Percentiles rank a stretch among this genome's conserved stretches.
These are phyloP conservation scores for Leptinotarsa undecemlineata DNA, from an alignment of 1,140 invertebrate genomes.

Conservation along the genomic window DNA sequence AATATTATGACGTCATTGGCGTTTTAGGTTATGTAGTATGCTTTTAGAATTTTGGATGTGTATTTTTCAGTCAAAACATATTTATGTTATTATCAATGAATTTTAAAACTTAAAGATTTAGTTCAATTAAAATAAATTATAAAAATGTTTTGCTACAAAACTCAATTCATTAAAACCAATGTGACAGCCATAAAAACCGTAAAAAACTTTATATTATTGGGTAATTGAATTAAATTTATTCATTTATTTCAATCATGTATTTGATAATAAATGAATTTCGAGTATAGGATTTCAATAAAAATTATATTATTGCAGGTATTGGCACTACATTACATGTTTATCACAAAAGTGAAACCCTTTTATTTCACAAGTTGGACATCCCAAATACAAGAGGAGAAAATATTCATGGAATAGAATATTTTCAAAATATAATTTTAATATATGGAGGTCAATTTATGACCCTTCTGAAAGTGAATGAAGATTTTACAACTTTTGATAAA, in stretches of 20 bases:
- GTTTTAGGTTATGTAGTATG: too few relatives aligned
- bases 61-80: too few relatives aligned
- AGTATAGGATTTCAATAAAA: background rate
- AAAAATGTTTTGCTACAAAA: constrained; percentile 22
- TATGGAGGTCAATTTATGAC: constrained; percentile 58
- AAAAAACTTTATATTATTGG: constrained; percentile 53
- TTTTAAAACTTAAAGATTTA: too few relatives aligned
- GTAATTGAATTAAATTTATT: constrained; percentile 44
- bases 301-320: constrained; percentile 54
- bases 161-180: constrained; percentile 54
- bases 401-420: constrained; percentile 57
- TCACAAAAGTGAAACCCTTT: constrained; percentile 42
- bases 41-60: too few relatives aligned
- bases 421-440: constrained; percentile 53
- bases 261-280: too few relatives aligned
- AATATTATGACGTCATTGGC: too few relatives aligned
- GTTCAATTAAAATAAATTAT: too few relatives aligned
- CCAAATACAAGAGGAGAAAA: constrained; percentile 54
- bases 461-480: constrained; percentile 47
- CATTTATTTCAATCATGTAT: background rate
- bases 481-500: constrained; percentile 42
- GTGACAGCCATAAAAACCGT: constrained; percentile 56
- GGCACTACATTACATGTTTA: constrained; percentile 56
- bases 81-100: too few relatives aligned
- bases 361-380: constrained; percentile 52